Percentiles rank a stretch among this genome's conserved stretches.
These are phyloP conservation scores for Chironomus tepperi DNA, from an alignment of 1,140 invertebrate genomes.

Conservation along the genomic window DNA sequence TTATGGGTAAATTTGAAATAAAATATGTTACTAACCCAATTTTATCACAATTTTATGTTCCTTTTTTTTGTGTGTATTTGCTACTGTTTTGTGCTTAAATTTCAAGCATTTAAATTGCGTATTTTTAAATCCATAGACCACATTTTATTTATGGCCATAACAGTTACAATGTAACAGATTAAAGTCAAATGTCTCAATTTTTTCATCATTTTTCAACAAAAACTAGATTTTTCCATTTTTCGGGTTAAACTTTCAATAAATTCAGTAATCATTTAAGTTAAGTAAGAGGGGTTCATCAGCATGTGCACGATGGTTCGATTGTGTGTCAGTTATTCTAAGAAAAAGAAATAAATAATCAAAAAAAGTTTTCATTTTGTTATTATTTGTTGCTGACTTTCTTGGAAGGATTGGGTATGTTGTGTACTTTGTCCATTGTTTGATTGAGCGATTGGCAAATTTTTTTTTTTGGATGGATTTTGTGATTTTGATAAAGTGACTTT, in stretches of 20 bases:
- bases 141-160: neutral
- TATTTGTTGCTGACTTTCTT: no score
- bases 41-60: constrained; percentile 8
- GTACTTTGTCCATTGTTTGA: no score
- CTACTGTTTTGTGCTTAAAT: neutral
- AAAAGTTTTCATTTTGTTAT: neutral
- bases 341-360: neutral
- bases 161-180: neutral
- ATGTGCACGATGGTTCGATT: no score
- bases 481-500: no score
- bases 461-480: no score
- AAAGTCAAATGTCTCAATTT: neutral
- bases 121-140: constrained; percentile 6
- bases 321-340: no score
- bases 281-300: neutral
- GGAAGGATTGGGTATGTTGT: no score
- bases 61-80: no score
- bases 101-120: neutral
- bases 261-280: neutral
- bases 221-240: neutral
- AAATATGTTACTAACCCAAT: constrained; percentile 14
- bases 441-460: no score
- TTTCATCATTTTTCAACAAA: neutral
- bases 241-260: neutral
- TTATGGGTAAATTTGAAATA: constrained; percentile 3